Base-by-base conservation (phyloP, 2,797 vertebrate species). In the Cirrhinus mrigala region DNA sequence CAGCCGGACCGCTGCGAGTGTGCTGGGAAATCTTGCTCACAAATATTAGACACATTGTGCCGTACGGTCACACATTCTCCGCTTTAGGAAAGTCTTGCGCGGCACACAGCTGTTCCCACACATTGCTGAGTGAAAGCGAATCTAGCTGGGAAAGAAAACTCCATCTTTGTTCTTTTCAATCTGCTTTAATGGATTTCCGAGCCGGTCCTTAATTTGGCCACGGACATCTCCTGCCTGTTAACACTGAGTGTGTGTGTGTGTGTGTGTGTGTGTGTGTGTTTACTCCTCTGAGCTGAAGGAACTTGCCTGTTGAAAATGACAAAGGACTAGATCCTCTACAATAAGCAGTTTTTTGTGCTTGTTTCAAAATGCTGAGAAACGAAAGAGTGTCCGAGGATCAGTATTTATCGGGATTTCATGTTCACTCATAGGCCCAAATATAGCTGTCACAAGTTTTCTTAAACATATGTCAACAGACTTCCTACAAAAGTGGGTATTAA, bases 121-220 rank as follows among this genome's bases (percentile, higher is more conserved):
- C 88, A 90, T 94, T 92, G 93, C 88, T 81, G 84, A 83, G 88
- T 92, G 92, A 94, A 93, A 94, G 90, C 84, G 66, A 91, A 93
- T 93, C 90, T 92, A 92, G 69, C 92, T 92, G 93, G 89, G 92
- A 94, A 94, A 92, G 79, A 85, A 86, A 84, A 66, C 80, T 64
- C 62, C 75, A 88, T 54, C 86, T 91, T 93, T 92, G 88, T 93
- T 94, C 89, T 91, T 89, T 74, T 86, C 89, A 89, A 79, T 87
- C 88, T 89, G 81, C 78, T 81, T 89, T 88, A 90, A 92, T 88
- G 89, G 89, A 91, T 90, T 91, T 91, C 80, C 75, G 85, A 86
- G 87, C 79, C 87, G 82, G 80, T 69, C 68, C 89, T 91, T 90
- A 89, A 89, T 90, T 89, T 80, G 58, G 79, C 66, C 62, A 82